Conservation (phyloP, 2,797 vertebrate species). For the Molossus alvarezi region DNA sequence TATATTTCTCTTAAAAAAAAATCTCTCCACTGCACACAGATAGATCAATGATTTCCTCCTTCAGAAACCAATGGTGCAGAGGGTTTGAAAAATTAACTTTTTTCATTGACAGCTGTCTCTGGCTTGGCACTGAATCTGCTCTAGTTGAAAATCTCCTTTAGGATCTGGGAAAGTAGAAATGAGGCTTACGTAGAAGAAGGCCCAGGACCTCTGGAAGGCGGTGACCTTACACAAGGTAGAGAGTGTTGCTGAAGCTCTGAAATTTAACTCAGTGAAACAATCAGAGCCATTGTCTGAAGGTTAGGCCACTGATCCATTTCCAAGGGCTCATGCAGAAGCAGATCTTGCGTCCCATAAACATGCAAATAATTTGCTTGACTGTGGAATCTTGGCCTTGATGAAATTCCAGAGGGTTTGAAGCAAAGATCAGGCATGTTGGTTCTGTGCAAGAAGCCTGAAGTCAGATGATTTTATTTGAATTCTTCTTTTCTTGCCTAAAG, state of each 20-base stretch:
- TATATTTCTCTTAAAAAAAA: constrained; percentile 86
- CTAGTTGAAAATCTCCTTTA: constrained; percentile 59
- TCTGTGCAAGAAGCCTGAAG: not conserved
- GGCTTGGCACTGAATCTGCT: constrained; percentile 58
- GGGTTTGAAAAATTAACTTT: constrained; percentile 78
- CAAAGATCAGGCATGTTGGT: not conserved
- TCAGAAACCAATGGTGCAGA: constrained; percentile 74
- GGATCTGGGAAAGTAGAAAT: not conserved
- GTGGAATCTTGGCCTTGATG: not conserved
- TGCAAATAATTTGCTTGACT: not conserved
- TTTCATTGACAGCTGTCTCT: constrained; percentile 74
- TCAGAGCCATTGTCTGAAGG: not conserved
- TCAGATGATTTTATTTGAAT: not conserved
- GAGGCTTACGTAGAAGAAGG: not conserved
- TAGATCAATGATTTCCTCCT: constrained; percentile 85
- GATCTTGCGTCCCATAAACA: not conserved
- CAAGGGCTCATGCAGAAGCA: not conserved
- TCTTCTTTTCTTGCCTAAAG: not conserved
- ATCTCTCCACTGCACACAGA: constrained; percentile 64
- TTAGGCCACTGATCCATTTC: not conserved
- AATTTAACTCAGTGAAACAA: not conserved
- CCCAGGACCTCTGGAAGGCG: not conserved
- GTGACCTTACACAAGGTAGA: not conserved
- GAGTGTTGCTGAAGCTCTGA: not conserved
- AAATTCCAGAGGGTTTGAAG: not conserved